Conservation (phyloP, 1,140 invertebrate species). For the Cydia pomonella region DNA sequence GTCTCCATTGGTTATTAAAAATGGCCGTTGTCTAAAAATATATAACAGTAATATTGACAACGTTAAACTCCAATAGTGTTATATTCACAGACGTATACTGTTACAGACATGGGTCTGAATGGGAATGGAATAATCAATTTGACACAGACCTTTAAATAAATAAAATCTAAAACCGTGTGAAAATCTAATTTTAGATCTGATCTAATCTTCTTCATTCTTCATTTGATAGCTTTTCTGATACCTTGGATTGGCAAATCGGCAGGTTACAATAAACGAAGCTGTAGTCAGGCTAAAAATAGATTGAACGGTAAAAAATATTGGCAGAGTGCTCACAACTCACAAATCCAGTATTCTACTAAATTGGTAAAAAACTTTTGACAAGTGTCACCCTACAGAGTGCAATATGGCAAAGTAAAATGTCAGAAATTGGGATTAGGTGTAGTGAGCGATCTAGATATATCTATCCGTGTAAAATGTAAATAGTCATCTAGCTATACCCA, state of each 20-base stretch:
- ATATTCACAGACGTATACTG: neutral
- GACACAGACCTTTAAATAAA: neutral
- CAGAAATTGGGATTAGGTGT: too few species aligned
- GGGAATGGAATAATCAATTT: neutral
- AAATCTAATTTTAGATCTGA: slow-evolving; percentile 15
- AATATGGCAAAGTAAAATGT: too few species aligned
- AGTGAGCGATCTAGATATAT: too few species aligned
- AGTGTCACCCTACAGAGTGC: neutral
- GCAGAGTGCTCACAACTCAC: neutral
- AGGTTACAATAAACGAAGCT: neutral
- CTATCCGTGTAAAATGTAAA: too few species aligned
- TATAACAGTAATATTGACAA: neutral
- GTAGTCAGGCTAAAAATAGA: neutral
- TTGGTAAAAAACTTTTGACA: neutral
- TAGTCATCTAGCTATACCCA: too few species aligned
- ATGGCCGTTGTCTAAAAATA: slow-evolving; percentile 18
- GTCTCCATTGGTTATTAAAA: neutral
- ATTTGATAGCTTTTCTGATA: neutral
- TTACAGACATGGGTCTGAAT: neutral
- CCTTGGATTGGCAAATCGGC: neutral
- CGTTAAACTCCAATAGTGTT: neutral
- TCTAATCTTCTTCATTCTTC: neutral
- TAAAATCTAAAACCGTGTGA: neutral
- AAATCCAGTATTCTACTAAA: neutral
- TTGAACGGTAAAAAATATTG: neutral